Base-by-base conservation (phyloP, 2,113 vertebrate species). In the Sceloporus tristichus region DNA sequence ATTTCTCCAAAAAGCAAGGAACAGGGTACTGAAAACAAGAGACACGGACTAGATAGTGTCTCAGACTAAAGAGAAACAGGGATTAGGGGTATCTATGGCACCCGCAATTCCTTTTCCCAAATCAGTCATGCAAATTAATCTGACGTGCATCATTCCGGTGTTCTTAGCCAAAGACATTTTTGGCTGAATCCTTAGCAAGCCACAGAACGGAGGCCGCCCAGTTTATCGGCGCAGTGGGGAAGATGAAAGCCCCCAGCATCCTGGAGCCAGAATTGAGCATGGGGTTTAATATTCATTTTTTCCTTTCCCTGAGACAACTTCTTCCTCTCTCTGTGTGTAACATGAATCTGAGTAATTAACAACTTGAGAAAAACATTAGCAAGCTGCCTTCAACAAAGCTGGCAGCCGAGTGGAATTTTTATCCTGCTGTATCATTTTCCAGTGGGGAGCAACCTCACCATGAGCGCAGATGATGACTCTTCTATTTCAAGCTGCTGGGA, bases 371-470 rank as follows among this genome's bases (percentile, higher is more conserved):
- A 94, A 94, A 91, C 91, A 90, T 89, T 92, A 95, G 90, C 84
- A 92, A 94, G 93, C 92, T 90, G 85, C 92, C 87, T 95, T 88
- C 85, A 90, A 93, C 92, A 93, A 95, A 95, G 87, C 91, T 89
- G 92, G 91, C 79, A 25, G 71, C 70, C 14, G 5, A 78, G 79
- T 48, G 87, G 88, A 88, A 92, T 82, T 91, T 62, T 93, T 93
- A 90, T 91, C 91, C 59, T 6, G 87, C 27, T 66, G 86, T 89
- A 91, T 95, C 91, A 13, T 81, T 88, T 92, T 93, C 89, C 85
- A 25, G 79, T 87, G 88, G 87, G 82, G 62, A 90, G 71, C 89
- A 75, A 75, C 66, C 88, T 88, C 87, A 90, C 89, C 89, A 73
- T 42, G 56, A 87, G 85, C 82, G 34, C 91, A 93, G 91, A 92